These are phyloP conservation scores for Peromyscus nudipes DNA, from an alignment of 2,797 vertebrate species.

Conservation along the genomic window DNA sequence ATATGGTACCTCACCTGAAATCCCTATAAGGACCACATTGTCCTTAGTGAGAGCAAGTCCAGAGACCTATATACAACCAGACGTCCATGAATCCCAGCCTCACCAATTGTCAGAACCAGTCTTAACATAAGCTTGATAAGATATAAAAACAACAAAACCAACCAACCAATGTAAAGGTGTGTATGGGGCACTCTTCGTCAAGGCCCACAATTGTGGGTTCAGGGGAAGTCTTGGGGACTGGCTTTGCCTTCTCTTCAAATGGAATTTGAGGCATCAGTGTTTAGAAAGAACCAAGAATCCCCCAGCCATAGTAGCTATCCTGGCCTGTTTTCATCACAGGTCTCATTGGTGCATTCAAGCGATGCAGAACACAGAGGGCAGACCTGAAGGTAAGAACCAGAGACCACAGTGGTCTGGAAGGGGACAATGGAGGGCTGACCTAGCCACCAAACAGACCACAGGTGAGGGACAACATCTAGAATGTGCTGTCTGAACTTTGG, in stretches of 20 bases:
- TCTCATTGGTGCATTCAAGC: neutral
- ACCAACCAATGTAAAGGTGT: neutral
- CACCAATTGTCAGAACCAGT: neutral
- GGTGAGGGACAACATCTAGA: neutral
- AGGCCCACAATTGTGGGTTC: neutral
- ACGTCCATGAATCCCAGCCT: neutral
- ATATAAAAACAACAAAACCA: neutral
- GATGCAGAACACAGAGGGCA: neutral
- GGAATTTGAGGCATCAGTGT: neutral
- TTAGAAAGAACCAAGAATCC: neutral
- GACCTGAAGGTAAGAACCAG: neutral
- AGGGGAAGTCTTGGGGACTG: neutral
- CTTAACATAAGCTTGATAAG: neutral
- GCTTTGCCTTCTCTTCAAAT: neutral
- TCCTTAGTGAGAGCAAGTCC: neutral
- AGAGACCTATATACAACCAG: neutral
- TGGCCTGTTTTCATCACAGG: neutral
- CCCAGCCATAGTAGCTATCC: neutral
- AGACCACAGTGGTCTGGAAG: neutral
- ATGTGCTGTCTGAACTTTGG: neutral
- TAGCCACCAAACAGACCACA: neutral
- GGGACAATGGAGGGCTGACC: neutral
- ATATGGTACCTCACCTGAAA: neutral
- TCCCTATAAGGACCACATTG: neutral
- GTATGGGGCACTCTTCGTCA: neutral